phyloP scores from a whole-genome alignment of 2,888 invertebrate genomes.

The Chironomus tentans region DNA sequence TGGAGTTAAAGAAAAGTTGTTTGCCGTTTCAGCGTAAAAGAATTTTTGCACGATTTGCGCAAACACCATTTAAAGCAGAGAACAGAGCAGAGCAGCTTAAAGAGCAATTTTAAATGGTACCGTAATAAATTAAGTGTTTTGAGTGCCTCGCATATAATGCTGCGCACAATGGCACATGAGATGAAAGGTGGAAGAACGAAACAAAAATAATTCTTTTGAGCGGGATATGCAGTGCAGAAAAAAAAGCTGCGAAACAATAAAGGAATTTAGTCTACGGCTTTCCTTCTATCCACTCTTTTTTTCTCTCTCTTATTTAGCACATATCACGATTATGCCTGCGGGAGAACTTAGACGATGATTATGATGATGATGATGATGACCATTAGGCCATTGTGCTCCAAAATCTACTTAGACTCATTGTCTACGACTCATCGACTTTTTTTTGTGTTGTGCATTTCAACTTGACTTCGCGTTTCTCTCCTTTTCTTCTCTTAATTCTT shows the following conservation, averaged over 20 bases:
- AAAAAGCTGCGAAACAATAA: not conserved
- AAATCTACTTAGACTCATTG: slow-evolving; percentile 19
- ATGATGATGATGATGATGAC: not conserved
- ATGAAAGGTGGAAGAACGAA: slow-evolving; percentile 4
- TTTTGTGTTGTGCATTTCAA: not conserved
- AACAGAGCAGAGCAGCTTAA: not conserved
- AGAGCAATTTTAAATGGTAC: slow-evolving; percentile 20
- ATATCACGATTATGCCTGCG: slow-evolving; percentile 7
- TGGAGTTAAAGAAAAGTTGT: not conserved
- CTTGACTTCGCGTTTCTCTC: not conserved
- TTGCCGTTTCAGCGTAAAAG: slow-evolving; percentile 13
- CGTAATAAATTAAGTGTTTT: slow-evolving; percentile 19
- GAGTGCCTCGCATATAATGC: slow-evolving; percentile 3
- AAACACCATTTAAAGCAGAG: slow-evolving; percentile 2
- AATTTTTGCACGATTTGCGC: slow-evolving; percentile 11
- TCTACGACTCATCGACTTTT: not conserved
- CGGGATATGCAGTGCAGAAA: not conserved
- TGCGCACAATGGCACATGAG: not conserved
- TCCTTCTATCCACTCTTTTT: not conserved
- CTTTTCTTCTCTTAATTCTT: not conserved
- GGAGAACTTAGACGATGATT: slow-evolving; percentile 8
- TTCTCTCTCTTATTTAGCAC: not conserved
- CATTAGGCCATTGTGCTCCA: slow-evolving; percentile 7
- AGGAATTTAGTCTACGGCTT: slow-evolving; percentile 2
- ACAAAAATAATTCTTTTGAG: not conserved